Evolutionary conservation across 2,888 invertebrate species (phyloP).

Genomic region (Tetropium fuscum): DNA sequence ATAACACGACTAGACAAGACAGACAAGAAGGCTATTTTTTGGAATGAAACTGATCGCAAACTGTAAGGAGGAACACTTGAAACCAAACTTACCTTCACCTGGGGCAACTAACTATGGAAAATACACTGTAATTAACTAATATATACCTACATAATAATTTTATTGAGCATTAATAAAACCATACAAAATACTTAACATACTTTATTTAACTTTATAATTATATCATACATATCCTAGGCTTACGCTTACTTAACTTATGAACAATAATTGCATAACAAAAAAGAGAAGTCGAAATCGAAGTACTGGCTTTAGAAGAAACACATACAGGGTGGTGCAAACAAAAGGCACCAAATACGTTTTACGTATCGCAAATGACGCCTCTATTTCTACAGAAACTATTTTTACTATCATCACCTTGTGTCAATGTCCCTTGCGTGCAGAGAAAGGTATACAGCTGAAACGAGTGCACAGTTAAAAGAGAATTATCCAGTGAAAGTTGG

Average conservation of each 20-base stretch:
- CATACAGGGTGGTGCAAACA: neutral
- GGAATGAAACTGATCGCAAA: too few species aligned
- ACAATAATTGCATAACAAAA: conserved; percentile 18
- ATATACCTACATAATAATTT: neutral
- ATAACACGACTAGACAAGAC: too few species aligned
- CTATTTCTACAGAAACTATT: neutral
- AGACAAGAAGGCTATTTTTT: too few species aligned
- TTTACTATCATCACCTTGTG: neutral
- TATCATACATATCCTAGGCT: conserved; percentile 14
- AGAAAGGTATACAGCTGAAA: too few species aligned
- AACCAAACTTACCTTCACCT: too few species aligned
- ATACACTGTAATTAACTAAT: too few species aligned
- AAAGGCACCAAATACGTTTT: neutral
- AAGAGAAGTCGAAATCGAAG: neutral
- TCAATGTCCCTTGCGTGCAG: neutral
- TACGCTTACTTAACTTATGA: conserved; percentile 14
- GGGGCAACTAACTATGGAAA: too few species aligned
- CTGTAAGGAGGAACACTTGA: too few species aligned
- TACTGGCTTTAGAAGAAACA: conserved; percentile 10
- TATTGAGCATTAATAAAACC: conserved; percentile 9
- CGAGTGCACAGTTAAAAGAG: conserved; percentile 19
- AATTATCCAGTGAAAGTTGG: conserved; percentile 35
- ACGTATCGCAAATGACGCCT: neutral
- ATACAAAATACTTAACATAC: conserved; percentile 22
- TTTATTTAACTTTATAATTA: conserved; percentile 20